Conservation (phyloP, 2,888 invertebrate species). For the Pachycephus smyrnensis region DNA sequence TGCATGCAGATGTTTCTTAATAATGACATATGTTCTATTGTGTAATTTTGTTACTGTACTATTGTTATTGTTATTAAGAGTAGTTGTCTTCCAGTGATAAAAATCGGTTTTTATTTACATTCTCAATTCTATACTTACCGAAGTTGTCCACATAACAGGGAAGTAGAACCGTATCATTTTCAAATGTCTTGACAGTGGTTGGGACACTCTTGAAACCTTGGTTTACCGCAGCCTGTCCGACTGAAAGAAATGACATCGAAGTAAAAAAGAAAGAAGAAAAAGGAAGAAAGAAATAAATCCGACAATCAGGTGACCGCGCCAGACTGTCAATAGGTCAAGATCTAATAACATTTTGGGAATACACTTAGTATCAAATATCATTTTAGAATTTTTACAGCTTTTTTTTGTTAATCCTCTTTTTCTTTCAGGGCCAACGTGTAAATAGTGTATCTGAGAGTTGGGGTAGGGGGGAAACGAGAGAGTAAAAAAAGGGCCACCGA, state of each 20-base stretch:
- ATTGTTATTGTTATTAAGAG: slow-evolving; percentile 31
- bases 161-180: slow-evolving; percentile 82
- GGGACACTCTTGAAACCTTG: slow-evolving; percentile 77
- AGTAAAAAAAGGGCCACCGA: neutral
- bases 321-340: neutral
- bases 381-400: neutral
- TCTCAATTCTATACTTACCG: slow-evolving; percentile 68
- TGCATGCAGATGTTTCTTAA: neutral
- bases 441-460: neutral
- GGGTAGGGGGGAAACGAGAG: neutral
- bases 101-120: neutral
- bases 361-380: neutral
- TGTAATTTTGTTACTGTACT: neutral
- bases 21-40: neutral
- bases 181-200: slow-evolving; percentile 80
- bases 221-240: slow-evolving; percentile 68
- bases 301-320: neutral
- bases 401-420: neutral
- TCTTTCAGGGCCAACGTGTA: neutral
- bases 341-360: neutral
- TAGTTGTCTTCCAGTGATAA: slow-evolving; percentile 28
- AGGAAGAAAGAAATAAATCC: neutral
- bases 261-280: neutral
- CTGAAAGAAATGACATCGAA: slow-evolving; percentile 46
- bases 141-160: slow-evolving; percentile 80